Base-by-base conservation (phyloP, 2,888 invertebrate genomes). In the Teleiodes luculella region DNA sequence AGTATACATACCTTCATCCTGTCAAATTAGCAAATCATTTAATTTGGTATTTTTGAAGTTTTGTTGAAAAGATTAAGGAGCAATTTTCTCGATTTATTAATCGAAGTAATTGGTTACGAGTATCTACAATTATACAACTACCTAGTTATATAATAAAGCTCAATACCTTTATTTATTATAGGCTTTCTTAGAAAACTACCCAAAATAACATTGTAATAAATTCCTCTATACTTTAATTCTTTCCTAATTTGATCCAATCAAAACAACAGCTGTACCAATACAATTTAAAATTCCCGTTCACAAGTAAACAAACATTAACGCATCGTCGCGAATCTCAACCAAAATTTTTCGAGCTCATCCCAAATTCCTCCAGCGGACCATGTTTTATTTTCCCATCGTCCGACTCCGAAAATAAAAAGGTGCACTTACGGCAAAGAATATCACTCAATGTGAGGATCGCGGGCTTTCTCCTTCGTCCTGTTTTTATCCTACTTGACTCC, bases 401-500 rank as follows among this genome's bases (percentile, higher is more conserved):
- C 57, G 41, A 52, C 36, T 49, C 54, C 56, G 37, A 59, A 67
- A 68, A 71, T 71, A 71, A 71, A 73, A 72, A 69, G 67, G 67
- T 64, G 60, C 68, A 67, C 68, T 70, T 66, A 67, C 72, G 66
- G 63, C 69, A 67, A 28, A 68, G 78, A 83, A 81, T 84, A 84
- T 84, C 80, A 78, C 77, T 85, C 83, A 76, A 74, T 75, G 79
- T 74, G 68, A 67, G 69, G 80, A 80, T 86, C 85, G 86, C 81
- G 84, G 80, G 78, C 80, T 78, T 83, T 83, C 76, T 72, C 69
- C 64, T 70, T 77, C 81, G 82, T 81, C 80, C 82, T 80, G 88
- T 88, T 88, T 88, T 89, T 87, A 90, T 90, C 90, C 90, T 90
- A 91, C 91, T 91, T 91, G 92, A 90, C 91, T 91, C 87, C 82